Percentiles rank a stretch among this genome's conserved stretches.
Conservation (phyloP, 35 echinoderm and acorn worm genomes). For the Strongylocentrotus purpuratus region DNA sequence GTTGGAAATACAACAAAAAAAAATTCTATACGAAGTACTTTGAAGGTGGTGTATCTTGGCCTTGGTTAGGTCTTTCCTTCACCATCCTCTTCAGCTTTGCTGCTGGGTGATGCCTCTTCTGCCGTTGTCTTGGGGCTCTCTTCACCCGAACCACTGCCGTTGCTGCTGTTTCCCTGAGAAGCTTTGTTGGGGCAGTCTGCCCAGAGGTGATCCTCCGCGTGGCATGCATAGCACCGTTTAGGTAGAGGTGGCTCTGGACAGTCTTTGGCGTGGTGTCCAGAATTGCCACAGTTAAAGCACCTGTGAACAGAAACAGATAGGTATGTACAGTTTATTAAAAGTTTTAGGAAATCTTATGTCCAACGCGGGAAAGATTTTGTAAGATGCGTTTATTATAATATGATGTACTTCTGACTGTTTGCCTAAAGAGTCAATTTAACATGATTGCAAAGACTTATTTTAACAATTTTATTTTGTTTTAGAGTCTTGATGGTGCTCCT, state of each 20-base stretch:
- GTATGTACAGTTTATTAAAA: neutral
- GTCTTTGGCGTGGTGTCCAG: constrained; percentile 95
- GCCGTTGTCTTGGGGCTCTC: neutral
- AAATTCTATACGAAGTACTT: constrained; percentile 2
- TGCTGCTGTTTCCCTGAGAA: constrained; percentile 41
- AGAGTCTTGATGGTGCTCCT: too few relatives aligned
- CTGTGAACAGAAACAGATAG: constrained; percentile 15
- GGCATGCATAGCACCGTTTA: constrained; percentile 91
- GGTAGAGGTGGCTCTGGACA: constrained; percentile 82
- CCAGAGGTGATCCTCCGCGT: constrained; percentile 92
- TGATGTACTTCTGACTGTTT: too few relatives aligned
- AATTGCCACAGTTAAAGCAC: constrained; percentile 93
- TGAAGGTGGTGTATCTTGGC: neutral
- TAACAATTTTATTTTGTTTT: too few relatives aligned
- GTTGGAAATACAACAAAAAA: neutral
- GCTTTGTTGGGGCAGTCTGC: constrained; percentile 85
- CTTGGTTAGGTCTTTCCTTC: constrained; percentile 29
- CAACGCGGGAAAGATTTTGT: too few relatives aligned
- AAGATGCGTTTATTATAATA: too few relatives aligned
- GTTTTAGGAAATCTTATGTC: too few relatives aligned
- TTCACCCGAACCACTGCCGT: neutral
- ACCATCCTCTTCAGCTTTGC: neutral
- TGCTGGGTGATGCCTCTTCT: constrained; percentile 6
- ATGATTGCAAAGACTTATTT: too few relatives aligned
- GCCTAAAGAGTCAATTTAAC: too few relatives aligned